A percentile compares a stretch with the other conserved stretches of the same genome.
These are phyloP conservation scores for Zygaena filipendulae DNA, from an alignment of 2,888 invertebrate species.

Conservation along the genomic window DNA sequence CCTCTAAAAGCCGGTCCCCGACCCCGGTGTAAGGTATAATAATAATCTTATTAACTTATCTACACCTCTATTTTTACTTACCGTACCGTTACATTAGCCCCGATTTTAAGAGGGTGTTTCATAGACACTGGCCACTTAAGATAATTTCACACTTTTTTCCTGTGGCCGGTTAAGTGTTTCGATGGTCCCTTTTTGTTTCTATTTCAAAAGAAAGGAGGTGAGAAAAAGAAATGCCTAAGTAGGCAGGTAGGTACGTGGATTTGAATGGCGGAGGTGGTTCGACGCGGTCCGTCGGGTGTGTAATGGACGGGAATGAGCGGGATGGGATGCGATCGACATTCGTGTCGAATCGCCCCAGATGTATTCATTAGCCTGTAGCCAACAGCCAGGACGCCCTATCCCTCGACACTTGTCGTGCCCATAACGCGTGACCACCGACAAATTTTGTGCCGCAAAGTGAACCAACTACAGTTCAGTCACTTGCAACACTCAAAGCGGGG, in stretches of 20 bases:
- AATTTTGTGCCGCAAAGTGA: too few relatives aligned
- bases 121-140: slow-evolving; percentile 54
- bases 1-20: slow-evolving; percentile 59
- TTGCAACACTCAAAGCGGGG: too few relatives aligned
- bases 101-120: slow-evolving; percentile 50
- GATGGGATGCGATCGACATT: slow-evolving; percentile 41
- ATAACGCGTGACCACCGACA: too few relatives aligned
- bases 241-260: too few relatives aligned
- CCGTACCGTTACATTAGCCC: slow-evolving; percentile 55
- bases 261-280: too few relatives aligned
- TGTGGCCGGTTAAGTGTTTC: slow-evolving; percentile 44
- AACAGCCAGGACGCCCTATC: too few relatives aligned
- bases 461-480: too few relatives aligned
- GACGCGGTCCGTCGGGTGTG: slow-evolving; percentile 27
- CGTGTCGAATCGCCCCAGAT: slow-evolving; percentile 49
- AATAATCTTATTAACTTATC: slow-evolving; percentile 68
- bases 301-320: slow-evolving; percentile 22
- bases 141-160: slow-evolving; percentile 61
- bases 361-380: slow-evolving; percentile 31
- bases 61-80: slow-evolving; percentile 64
- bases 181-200: too few relatives aligned
- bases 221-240: too few relatives aligned
- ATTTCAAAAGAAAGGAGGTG: too few relatives aligned
- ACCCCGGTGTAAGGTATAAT: slow-evolving; percentile 55
- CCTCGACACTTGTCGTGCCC: too few relatives aligned